These are phyloP conservation scores for Pipa parva DNA, from an alignment of 2,113 vertebrate genomes.

Conservation along the genomic window DNA sequence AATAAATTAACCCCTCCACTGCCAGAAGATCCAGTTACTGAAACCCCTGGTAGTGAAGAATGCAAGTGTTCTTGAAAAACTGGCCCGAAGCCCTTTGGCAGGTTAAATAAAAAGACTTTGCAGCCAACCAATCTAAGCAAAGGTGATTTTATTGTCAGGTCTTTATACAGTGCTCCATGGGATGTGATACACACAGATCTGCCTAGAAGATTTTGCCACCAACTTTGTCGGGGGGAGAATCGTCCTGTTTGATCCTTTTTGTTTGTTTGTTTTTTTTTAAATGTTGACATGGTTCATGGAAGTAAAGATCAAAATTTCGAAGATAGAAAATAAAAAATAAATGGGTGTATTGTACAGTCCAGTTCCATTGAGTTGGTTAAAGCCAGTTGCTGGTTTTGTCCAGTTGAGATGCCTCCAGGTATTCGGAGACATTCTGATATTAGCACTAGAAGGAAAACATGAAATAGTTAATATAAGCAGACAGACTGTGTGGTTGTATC, in stretches of 20 bases:
- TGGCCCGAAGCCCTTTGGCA: conserved; percentile 35
- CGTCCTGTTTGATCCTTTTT: conserved; percentile 21
- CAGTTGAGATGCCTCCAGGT: conserved; percentile 49
- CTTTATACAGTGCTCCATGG: conserved; percentile 49
- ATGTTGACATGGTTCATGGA: conserved; percentile 25
- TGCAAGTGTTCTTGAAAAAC: conserved; percentile 38
- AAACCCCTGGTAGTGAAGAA: conserved; percentile 25
- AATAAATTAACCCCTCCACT: conserved; percentile 61
- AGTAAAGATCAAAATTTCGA: conserved; percentile 19
- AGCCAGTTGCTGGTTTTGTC: conserved; percentile 36
- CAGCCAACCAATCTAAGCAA: conserved; percentile 60
- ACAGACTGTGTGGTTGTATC: no score
- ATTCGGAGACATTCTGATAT: conserved; percentile 60
- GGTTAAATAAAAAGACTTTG: conserved; percentile 46
- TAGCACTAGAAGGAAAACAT: conserved; percentile 51
- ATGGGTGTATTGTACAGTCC: conserved; percentile 49
- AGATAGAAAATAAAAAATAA: conserved; percentile 51
- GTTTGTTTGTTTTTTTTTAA: conserved; percentile 22
- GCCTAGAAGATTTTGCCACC: conserved; percentile 41
- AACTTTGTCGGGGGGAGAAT: conserved; percentile 40
- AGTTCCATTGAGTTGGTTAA: conserved; percentile 15
- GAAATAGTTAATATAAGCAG: no score
- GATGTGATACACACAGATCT: conserved; percentile 45
- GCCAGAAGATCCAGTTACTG: conserved; percentile 23
- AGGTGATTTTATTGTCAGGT: conserved; percentile 58